Conservation (phyloP, 1,140 invertebrate genomes). For the Hirudo medicinalis region DNA sequence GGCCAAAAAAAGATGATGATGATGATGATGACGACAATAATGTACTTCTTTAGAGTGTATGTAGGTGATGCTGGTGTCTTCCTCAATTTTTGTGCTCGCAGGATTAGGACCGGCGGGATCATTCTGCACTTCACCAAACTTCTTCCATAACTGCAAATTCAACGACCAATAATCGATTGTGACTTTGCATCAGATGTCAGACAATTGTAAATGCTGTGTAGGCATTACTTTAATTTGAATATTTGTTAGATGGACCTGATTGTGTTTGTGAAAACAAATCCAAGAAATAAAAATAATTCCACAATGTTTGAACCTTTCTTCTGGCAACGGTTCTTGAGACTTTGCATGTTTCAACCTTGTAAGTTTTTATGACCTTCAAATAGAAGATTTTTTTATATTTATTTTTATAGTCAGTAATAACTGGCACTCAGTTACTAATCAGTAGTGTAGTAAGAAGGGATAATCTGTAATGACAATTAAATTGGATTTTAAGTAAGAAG, state of each 20-base stretch:
- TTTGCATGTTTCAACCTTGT: slow-evolving; percentile 76
- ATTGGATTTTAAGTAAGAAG: too few species aligned
- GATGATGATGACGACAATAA: neutral
- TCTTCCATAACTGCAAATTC: slow-evolving; percentile 58
- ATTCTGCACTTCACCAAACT: slow-evolving; percentile 75
- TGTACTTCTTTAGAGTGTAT: slow-evolving; percentile 41
- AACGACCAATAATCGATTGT: too few species aligned
- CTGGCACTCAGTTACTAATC: neutral
- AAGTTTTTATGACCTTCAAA: slow-evolving; percentile 42
- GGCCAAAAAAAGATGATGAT: too few species aligned
- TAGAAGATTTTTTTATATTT: neutral
- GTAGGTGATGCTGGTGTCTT: slow-evolving; percentile 85
- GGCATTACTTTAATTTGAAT: too few species aligned
- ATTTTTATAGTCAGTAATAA: neutral
- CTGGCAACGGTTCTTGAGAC: slow-evolving; percentile 82
- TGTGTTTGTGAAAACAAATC: too few species aligned
- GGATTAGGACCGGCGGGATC: slow-evolving; percentile 91
- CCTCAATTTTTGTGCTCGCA: slow-evolving; percentile 81
- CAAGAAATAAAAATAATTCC: too few species aligned
- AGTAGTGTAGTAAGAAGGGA: neutral
- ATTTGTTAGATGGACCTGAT: too few species aligned
- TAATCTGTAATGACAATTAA: neutral
- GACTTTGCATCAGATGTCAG: too few species aligned
- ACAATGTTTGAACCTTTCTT: slow-evolving; percentile 50
- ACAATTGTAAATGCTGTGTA: too few species aligned